Base-by-base conservation (phyloP, 2,888 invertebrate species). In the Erebia palarica region DNA sequence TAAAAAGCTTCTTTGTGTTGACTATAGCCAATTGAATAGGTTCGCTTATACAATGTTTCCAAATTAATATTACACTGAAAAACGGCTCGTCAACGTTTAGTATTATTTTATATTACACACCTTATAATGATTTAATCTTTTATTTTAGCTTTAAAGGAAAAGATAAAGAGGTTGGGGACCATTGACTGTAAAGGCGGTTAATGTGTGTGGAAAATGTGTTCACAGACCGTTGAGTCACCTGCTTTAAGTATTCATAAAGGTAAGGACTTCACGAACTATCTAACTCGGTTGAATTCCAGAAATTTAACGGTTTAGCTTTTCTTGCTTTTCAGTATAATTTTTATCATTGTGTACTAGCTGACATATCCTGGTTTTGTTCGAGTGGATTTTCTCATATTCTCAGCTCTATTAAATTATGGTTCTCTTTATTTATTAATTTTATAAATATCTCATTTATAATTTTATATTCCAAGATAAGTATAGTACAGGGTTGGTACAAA, bases 141-240 rank as follows among this genome's bases (percentile, higher is more conserved):
- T 47, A 53, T n/a, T n/a, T 51, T n/a, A n/a, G n/a, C n/a, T n/a
- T n/a, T 51, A 51, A 51, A 13, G 61, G 60, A 14, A 63, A 63
- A 63, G 21, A 49, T 49, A 49, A 63, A 49, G 47, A 49, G 21
- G 49, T 65, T 65, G 44, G 58, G 57, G 66, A 21, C 18, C 66
- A 66, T 66, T 57, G 66, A 47, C 36, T 58, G 21, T 47, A 44
- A 66, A 78, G 81, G 77, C 82, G 82, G 84, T 84, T 88, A 89
- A 87, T 82, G 87, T 82, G 84, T 84, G 87, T 82, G 76, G 84
- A 83, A 80, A 88, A 89, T 80, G 85, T 81, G 84, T 84, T 89
- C 81, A 88, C 87, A 86, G 83, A 72, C 86, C 82, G 87, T 88
- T 87, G 82, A 78, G 75, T 81, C 81, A 81, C 82, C 81, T 79